These are phyloP conservation scores for Malachius bipustulatus DNA, from an alignment of 2,888 invertebrate species.

Conservation along the genomic window DNA sequence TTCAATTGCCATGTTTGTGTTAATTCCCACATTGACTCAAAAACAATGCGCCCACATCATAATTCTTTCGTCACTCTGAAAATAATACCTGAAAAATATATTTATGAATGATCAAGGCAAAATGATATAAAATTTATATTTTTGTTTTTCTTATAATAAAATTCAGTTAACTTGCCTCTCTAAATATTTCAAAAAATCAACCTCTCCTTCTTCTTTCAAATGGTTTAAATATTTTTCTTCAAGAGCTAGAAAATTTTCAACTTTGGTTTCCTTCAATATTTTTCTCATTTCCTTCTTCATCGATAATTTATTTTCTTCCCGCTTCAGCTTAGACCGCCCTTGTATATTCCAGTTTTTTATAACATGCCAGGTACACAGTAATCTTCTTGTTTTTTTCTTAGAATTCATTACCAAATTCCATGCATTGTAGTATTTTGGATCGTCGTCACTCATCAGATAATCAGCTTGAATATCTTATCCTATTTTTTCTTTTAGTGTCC, in stretches of 20 bases:
- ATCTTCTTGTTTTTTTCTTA: conserved; percentile 5
- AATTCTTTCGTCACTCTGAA: conserved; percentile 7
- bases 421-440: too few species aligned
- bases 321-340: conserved; percentile 5
- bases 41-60: conserved; percentile 5
- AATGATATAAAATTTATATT: too few species aligned
- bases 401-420: too few species aligned
- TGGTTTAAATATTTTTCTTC: conserved; percentile 5
- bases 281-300: conserved; percentile 4
- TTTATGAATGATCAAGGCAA: too few species aligned
- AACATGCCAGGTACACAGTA: conserved; percentile 6
- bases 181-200: conserved; percentile 7
- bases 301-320: conserved; percentile 2
- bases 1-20: conserved; percentile 8
- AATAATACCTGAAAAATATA: conserved; percentile 5
- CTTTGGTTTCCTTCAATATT: conserved; percentile 7
- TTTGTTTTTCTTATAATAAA: too few species aligned
- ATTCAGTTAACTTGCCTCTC: not conserved
- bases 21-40: conserved; percentile 4
- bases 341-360: conserved; percentile 6
- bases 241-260: not conserved
- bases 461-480: too few species aligned
- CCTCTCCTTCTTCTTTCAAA: conserved; percentile 4
- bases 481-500: too few species aligned
- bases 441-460: too few species aligned